Conservation (phyloP, 1,140 invertebrate species). For the Pogonus chalceus region DNA sequence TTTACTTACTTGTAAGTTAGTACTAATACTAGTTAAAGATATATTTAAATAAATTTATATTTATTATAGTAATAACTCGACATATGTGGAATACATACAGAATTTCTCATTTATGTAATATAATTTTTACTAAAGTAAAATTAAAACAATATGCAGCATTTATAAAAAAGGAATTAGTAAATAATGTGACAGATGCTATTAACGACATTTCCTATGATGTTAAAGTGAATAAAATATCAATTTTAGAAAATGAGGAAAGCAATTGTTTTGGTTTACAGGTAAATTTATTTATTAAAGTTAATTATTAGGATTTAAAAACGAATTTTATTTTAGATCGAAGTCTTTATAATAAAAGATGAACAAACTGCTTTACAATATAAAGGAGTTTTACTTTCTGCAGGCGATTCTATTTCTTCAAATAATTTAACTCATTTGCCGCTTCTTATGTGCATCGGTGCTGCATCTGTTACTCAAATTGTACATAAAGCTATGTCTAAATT, state of each 20-base stretch:
- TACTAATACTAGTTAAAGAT: neutral
- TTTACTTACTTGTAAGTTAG: neutral
- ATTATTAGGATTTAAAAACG: neutral
- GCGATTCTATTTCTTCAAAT: neutral
- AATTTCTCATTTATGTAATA: constrained; percentile 35
- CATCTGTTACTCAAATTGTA: neutral
- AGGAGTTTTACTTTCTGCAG: neutral
- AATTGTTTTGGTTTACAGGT: neutral
- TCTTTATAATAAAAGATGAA: neutral
- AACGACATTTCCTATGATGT: neutral
- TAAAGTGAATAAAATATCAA: constrained; percentile 27
- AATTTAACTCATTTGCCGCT: neutral
- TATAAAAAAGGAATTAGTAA: constrained; percentile 34
- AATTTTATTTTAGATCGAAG: neutral
- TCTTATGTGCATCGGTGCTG: neutral
- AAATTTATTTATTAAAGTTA: neutral
- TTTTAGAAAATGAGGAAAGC: constrained; percentile 26
- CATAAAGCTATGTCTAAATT: neutral
- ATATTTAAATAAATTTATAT: neutral
- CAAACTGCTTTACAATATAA: neutral
- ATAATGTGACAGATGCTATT: constrained; percentile 16
- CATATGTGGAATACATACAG: constrained; percentile 31
- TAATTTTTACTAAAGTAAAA: constrained; percentile 33
- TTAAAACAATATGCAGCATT: constrained; percentile 37
- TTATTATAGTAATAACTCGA: neutral